Percentiles rank a stretch among this genome's conserved stretches.
Conservation (phyloP, 2,888 invertebrate species). For the Zhengitettix transpicula region DNA sequence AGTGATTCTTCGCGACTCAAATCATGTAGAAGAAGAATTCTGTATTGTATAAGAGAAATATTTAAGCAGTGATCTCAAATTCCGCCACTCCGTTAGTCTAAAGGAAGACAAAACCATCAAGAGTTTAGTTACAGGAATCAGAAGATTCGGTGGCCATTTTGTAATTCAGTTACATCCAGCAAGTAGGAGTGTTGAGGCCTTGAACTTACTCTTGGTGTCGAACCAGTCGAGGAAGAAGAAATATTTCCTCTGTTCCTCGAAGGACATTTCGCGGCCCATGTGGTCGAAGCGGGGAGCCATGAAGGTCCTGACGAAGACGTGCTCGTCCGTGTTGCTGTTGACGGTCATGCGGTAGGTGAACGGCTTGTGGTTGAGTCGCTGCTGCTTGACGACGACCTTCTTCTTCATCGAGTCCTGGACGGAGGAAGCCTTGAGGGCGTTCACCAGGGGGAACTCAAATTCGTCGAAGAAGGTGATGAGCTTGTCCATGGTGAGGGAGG, state of each 20-base stretch:
- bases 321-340: slow-evolving; percentile 30
- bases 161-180: no score
- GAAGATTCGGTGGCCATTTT: no score
- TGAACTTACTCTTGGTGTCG: slow-evolving; percentile 6
- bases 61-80: no score
- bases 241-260: slow-evolving; percentile 13
- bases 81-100: no score
- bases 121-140: no score
- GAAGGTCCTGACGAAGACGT: slow-evolving; percentile 16
- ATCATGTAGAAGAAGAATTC: no score
- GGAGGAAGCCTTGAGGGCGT: slow-evolving; percentile 34
- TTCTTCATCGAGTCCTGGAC: slow-evolving; percentile 21
- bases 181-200: not conserved
- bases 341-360: slow-evolving; percentile 39
- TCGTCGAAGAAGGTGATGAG: slow-evolving; percentile 52
- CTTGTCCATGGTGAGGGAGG: slow-evolving; percentile 42
- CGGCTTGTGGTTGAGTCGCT: slow-evolving; percentile 44
- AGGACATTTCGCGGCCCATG: slow-evolving; percentile 13
- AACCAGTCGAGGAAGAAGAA: slow-evolving; percentile 16
- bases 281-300: slow-evolving; percentile 16
- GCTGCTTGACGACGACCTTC: slow-evolving; percentile 32
- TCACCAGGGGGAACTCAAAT: slow-evolving; percentile 45
- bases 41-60: no score
- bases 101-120: no score
- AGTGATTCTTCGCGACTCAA: no score